Base-by-base conservation (phyloP, 2,888 invertebrate species). In the Tiliacea aurago region DNA sequence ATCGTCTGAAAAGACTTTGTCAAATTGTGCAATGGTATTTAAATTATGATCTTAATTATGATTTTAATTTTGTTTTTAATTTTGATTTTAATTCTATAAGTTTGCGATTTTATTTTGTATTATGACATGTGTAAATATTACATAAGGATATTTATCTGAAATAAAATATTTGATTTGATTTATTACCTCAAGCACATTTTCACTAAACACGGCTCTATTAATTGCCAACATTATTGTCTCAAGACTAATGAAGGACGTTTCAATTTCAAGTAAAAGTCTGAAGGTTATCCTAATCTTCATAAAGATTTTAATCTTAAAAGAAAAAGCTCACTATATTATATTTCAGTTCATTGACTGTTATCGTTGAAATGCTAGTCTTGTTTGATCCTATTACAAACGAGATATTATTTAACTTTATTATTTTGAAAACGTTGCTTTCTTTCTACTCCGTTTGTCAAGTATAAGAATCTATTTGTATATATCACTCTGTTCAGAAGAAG, bases 1-100 rank as follows among this genome's bases (percentile, higher is more conserved):
- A 64, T 69, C 65, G 80, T 84, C 79, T 77, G 78, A 78, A 80
- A 78, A 68, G 73, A 72, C 83, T 66, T 69, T 85, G 85, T 83
- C 87, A 85, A 86, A 86, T 76, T 59, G 66, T 73, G 69, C 75
- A 76, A 70, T 70, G 64, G 58, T 59, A 65, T 66, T 64, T 28
- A 58, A n/a, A n/a, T n/a, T n/a, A n/a, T n/a, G n/a, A n/a, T n/a
- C n/a, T n/a, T n/a, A n/a, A n/a, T n/a, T n/a, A n/a, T n/a, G n/a
- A n/a, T n/a, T n/a, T n/a, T n/a, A n/a, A n/a, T n/a, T n/a, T n/a
- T n/a, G n/a, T n/a, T n/a, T n/a, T n/a, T n/a, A n/a, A n/a, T n/a
- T n/a, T n/a, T n/a, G n/a, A n/a, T n/a, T n/a, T n/a, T n/a, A n/a
- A n/a, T n/a, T n/a, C n/a, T n/a, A n/a, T n/a, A n/a, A n/a, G n/a